Evolutionary conservation across 2,888 invertebrate species (phyloP).

Genomic region (Pharmacophagus antenor): DNA sequence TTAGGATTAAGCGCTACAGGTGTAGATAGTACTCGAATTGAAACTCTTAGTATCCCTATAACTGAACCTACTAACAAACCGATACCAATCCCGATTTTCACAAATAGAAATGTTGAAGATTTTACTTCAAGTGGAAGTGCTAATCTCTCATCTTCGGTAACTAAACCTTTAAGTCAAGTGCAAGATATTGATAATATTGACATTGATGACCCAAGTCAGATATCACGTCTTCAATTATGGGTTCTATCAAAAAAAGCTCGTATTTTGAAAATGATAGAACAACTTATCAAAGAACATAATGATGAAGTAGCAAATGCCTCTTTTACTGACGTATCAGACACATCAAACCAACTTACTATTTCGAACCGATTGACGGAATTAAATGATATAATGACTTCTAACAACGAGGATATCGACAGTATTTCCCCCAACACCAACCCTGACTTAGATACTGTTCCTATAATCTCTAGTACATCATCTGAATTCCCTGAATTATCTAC

Average conservation of each 20-base stretch:
- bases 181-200: slow-evolving; percentile 43
- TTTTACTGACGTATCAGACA: slow-evolving; percentile 53
- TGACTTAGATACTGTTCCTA: not conserved
- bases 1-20: slow-evolving; percentile 40
- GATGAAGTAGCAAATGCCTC: slow-evolving; percentile 64
- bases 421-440: slow-evolving; percentile 5
- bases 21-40: slow-evolving; percentile 42
- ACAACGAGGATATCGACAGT: slow-evolving; percentile 31
- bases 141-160: slow-evolving; percentile 39
- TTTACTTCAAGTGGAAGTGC: slow-evolving; percentile 43
- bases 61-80: slow-evolving; percentile 49
- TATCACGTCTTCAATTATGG: slow-evolving; percentile 67
- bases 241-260: slow-evolving; percentile 74
- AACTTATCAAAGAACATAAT: slow-evolving; percentile 70
- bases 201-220: slow-evolving; percentile 52
- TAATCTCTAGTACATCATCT: slow-evolving; percentile 1
- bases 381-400: slow-evolving; percentile 58
- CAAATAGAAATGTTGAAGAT: slow-evolving; percentile 57
- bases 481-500: slow-evolving; percentile 4
- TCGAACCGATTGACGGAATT: slow-evolving; percentile 66
- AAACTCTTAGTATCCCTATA: slow-evolving; percentile 37
- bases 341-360: slow-evolving; percentile 52
- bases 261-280: slow-evolving; percentile 76
- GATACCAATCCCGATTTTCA: slow-evolving; percentile 57
- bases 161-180: slow-evolving; percentile 39